These are phyloP conservation scores for Pogonocherus hispidulus DNA, from an alignment of 2,888 invertebrate species.

Conservation along the genomic window DNA sequence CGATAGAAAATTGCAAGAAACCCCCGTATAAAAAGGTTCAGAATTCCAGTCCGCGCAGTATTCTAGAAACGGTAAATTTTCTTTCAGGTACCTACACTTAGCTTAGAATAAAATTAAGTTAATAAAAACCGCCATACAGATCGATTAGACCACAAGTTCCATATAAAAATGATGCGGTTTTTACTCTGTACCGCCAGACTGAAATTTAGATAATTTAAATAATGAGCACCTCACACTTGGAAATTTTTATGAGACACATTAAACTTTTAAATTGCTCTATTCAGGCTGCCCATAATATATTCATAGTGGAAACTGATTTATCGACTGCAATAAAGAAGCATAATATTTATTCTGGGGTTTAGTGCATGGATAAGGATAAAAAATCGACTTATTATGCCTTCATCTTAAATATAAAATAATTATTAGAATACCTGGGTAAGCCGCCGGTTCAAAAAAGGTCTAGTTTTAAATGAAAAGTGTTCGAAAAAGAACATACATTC, in stretches of 20 bases:
- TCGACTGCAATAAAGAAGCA: conserved; percentile 34
- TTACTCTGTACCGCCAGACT: not conserved
- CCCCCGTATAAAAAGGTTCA: no score
- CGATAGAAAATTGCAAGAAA: no score
- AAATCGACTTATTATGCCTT: conserved; percentile 32
- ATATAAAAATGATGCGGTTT: not conserved
- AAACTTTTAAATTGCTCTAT: conserved; percentile 22
- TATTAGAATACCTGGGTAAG: conserved; percentile 5
- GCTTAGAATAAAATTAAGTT: no score
- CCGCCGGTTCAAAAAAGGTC: not conserved
- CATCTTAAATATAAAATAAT: conserved; percentile 30
- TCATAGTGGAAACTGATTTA: conserved; percentile 34
- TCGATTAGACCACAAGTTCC: not conserved
- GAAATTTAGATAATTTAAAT: conserved; percentile 17
- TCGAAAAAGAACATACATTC: no score
- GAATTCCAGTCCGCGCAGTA: no score
- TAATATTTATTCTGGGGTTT: conserved; percentile 32
- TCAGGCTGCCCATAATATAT: conserved; percentile 20
- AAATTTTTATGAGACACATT: conserved; percentile 15
- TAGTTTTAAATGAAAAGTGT: no score
- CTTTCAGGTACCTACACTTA: no score
- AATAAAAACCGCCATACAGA: no score
- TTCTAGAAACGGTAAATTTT: no score
- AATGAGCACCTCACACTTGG: conserved; percentile 7
- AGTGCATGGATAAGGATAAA: conserved; percentile 17